Evolutionary conservation across 2,888 invertebrate genomes (phyloP).

Genomic region (Drosophila nr. perissopoda): DNA sequence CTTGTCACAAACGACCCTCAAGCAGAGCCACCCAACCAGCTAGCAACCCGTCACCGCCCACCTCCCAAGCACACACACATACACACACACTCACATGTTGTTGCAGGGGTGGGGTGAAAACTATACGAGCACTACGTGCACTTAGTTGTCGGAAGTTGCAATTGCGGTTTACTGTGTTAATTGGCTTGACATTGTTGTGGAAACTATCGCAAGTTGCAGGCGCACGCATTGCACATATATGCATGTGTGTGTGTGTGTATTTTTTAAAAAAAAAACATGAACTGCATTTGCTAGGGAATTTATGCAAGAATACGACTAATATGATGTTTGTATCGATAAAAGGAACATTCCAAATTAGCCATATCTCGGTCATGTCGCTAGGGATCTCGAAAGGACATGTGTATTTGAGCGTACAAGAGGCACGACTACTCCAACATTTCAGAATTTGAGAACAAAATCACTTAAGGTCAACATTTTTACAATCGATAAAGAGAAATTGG

Average conservation of each 20-base stretch:
- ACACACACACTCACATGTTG: background rate
- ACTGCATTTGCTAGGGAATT: background rate
- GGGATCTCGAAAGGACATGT: background rate
- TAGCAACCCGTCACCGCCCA: conserved; percentile 29
- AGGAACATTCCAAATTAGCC: background rate
- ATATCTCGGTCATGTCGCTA: background rate
- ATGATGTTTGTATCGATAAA: background rate
- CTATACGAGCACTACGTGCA: conserved; percentile 62
- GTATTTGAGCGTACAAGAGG: no score
- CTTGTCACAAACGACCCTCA: conserved; percentile 78
- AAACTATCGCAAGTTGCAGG: conserved; percentile 55
- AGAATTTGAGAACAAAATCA: background rate
- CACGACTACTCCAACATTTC: background rate
- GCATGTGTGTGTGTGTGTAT: background rate
- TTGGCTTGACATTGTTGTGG: conserved; percentile 71
- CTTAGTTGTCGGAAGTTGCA: conserved; percentile 77
- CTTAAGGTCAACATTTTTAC: background rate
- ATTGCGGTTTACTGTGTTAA: conserved; percentile 76
- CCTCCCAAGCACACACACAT: conserved; percentile 11
- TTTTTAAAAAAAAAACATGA: background rate
- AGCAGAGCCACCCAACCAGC: conserved; percentile 29
- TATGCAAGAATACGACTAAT: background rate
- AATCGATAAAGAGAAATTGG: background rate
- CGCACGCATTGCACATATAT: conserved; percentile 14
- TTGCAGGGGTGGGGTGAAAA: conserved; percentile 30